A percentile compares a stretch with the other conserved stretches of the same genome.
Evolutionary conservation across 1,140 invertebrate genomes (phyloP).

Genomic region (Wiebesia pumilae): DNA sequence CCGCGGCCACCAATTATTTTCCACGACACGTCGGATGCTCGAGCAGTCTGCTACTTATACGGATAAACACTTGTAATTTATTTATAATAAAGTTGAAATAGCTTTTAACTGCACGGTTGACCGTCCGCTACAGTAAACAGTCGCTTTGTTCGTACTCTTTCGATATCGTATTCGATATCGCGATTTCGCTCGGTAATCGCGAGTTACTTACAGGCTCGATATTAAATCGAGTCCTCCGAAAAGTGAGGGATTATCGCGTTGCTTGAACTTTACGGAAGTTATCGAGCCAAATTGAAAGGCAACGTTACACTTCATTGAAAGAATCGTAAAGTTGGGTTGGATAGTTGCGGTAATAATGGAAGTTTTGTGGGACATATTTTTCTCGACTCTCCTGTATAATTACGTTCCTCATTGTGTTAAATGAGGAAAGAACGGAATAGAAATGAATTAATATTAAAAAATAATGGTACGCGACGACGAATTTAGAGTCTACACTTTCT

Average conservation of each 20-base stretch:
- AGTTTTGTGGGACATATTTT: background rate
- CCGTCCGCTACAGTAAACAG: background rate
- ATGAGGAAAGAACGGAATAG: background rate
- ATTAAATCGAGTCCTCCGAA: background rate
- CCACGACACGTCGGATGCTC: no score
- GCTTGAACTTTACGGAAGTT: background rate
- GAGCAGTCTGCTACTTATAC: no score
- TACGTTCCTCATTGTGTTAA: slow-evolving; percentile 23
- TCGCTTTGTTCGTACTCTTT: background rate
- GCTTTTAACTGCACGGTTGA: no score
- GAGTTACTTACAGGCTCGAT: background rate
- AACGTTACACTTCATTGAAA: background rate
- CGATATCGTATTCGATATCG: background rate
- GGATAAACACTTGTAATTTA: background rate
- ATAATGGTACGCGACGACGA: slow-evolving; percentile 37
- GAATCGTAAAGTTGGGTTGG: background rate
- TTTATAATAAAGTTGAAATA: background rate
- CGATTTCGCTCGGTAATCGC: background rate
- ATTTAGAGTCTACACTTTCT: slow-evolving; percentile 43
- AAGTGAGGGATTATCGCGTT: background rate
- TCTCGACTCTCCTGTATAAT: background rate
- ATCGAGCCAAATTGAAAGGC: background rate
- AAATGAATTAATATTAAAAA: slow-evolving; percentile 40
- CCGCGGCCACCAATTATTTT: background rate
- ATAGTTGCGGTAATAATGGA: background rate